Conservation (phyloP, 1,140 invertebrate species). For the Camponotus pennsylvanicus region DNA sequence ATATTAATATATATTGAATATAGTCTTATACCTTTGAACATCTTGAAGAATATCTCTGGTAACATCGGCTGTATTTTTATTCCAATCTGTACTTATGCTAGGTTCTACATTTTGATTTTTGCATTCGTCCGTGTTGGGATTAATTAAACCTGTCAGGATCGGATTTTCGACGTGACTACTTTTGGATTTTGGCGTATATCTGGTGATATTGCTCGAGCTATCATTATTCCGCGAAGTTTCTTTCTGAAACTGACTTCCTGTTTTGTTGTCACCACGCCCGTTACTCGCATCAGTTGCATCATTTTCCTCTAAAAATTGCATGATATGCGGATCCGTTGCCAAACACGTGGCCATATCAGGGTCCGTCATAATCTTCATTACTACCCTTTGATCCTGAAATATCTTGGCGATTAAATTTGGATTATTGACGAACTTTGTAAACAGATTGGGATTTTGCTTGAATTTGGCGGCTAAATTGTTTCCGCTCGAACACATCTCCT, state of each 20-base stretch:
- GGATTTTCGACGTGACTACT: slow-evolving; percentile 78
- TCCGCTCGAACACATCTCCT: slow-evolving; percentile 67
- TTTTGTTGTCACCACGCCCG: not conserved
- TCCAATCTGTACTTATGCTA: slow-evolving; percentile 59
- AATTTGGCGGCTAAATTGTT: slow-evolving; percentile 68
- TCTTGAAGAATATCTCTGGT: slow-evolving; percentile 89
- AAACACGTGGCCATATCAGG: slow-evolving; percentile 75
- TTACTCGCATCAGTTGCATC: not conserved
- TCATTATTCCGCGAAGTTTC: slow-evolving; percentile 38
- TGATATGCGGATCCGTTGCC: slow-evolving; percentile 78
- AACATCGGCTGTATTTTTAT: slow-evolving; percentile 81
- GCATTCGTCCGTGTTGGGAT: slow-evolving; percentile 71
- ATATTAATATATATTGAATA: not conserved
- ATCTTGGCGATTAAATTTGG: slow-evolving; percentile 79
- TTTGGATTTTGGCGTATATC: slow-evolving; percentile 29
- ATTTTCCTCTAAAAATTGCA: slow-evolving; percentile 76
- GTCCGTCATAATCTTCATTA: slow-evolving; percentile 81
- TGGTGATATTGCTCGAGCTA: slow-evolving; percentile 6
- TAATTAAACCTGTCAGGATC: slow-evolving; percentile 83
- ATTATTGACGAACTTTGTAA: slow-evolving; percentile 78
- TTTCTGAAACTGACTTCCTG: not conserved
- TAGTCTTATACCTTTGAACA: slow-evolving; percentile 86
- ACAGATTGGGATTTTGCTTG: slow-evolving; percentile 64
- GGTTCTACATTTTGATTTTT: slow-evolving; percentile 56
- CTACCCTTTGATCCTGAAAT: slow-evolving; percentile 78